phyloP scores from a whole-genome alignment of 1,140 invertebrate species.

The Drosophila pectinifera region DNA sequence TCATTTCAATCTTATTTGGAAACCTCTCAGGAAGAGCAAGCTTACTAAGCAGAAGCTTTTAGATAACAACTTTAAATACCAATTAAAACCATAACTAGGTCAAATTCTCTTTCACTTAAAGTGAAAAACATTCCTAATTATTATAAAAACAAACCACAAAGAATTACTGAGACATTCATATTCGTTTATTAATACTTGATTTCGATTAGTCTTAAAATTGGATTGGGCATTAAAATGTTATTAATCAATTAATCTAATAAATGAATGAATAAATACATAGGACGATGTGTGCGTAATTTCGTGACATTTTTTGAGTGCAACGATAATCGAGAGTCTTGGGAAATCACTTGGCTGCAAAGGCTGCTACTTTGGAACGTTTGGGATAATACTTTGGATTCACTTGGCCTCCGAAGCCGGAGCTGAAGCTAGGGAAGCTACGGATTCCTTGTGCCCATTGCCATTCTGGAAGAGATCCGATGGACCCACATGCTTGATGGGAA shows the following conservation, averaged over 20 bases:
- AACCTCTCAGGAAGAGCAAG: too few relatives aligned
- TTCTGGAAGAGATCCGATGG: slow-evolving; percentile 73
- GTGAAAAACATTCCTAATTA: background rate
- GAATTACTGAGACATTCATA: slow-evolving; percentile 33
- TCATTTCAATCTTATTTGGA: background rate
- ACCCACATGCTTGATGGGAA: slow-evolving; percentile 85
- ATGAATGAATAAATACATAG: slow-evolving; percentile 50
- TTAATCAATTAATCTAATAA: slow-evolving; percentile 21
- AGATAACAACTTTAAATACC: background rate
- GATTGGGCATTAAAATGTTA: slow-evolving; percentile 47
- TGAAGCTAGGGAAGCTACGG: slow-evolving; percentile 62
- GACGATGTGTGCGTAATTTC: slow-evolving; percentile 54
- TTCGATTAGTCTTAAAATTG: slow-evolving; percentile 47
- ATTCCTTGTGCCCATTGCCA: slow-evolving; percentile 56
- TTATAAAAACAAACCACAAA: background rate
- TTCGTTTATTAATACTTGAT: slow-evolving; percentile 65
- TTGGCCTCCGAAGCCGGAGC: slow-evolving; percentile 37
- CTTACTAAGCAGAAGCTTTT: background rate
- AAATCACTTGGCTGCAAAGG: slow-evolving; percentile 65
- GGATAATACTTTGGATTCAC: slow-evolving; percentile 19
- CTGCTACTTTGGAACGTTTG: slow-evolving; percentile 10
- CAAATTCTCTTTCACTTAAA: background rate
- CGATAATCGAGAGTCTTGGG: slow-evolving; percentile 67
- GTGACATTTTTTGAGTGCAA: slow-evolving; percentile 57
- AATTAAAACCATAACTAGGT: background rate